Evolutionary conservation across 1,140 invertebrate genomes (phyloP).

Genomic region (Listronotus bonariensis): DNA sequence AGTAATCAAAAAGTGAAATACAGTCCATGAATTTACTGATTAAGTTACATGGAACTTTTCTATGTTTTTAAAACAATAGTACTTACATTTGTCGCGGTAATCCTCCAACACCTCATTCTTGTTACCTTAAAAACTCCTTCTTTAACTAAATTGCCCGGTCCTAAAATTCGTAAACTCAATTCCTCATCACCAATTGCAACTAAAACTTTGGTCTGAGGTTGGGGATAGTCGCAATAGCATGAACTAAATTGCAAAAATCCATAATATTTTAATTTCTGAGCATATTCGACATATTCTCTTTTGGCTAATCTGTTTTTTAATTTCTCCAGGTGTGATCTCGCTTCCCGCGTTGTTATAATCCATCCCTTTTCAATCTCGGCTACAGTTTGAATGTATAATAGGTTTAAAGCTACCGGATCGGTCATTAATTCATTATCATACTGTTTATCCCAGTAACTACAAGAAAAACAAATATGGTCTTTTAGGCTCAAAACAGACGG

Average conservation of each 20-base stretch:
- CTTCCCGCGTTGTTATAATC: constrained; percentile 75
- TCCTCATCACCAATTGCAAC: constrained; percentile 80
- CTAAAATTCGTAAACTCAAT: constrained; percentile 67
- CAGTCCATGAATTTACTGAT: too few relatives aligned
- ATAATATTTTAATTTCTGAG: constrained; percentile 82
- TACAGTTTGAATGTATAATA: constrained; percentile 86
- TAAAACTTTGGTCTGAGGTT: constrained; percentile 66
- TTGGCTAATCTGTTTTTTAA: constrained; percentile 78
- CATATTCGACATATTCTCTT: constrained; percentile 85
- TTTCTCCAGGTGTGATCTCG: constrained; percentile 68
- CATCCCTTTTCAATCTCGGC: constrained; percentile 85
- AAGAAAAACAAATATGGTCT: constrained; percentile 50
- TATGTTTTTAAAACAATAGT: too few relatives aligned
- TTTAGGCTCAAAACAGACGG: too few relatives aligned
- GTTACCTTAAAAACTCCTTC: constrained; percentile 92
- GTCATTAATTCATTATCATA: constrained; percentile 82
- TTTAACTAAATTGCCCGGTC: constrained; percentile 59
- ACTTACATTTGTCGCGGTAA: constrained; percentile 84
- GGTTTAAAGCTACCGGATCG: constrained; percentile 80
- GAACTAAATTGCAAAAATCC: constrained; percentile 83
- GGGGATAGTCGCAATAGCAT: constrained; percentile 79
- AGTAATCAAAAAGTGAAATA: too few relatives aligned
- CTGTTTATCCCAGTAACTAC: constrained; percentile 85
- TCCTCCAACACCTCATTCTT: constrained; percentile 94
- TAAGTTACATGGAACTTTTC: too few relatives aligned